Evolutionary conservation across 2,888 invertebrate genomes (phyloP).

Genomic region (Argyresthia goedartella): DNA sequence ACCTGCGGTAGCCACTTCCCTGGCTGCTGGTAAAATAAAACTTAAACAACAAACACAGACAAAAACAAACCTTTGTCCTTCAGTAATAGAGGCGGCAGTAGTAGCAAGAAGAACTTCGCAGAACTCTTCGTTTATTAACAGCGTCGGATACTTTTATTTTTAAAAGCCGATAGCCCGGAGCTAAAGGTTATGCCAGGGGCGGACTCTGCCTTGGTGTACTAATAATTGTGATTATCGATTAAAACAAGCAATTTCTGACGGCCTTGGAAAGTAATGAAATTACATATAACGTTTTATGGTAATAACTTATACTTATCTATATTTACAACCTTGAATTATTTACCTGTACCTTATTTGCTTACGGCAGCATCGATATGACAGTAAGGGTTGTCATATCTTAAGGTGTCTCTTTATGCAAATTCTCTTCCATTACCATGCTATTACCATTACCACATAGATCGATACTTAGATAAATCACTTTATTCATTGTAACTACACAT

Average conservation of each 20-base stretch:
- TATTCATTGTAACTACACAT: not conserved
- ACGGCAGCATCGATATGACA: too few relatives aligned
- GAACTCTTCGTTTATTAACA: conserved; percentile 41
- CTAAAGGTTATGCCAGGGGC: conserved; percentile 61
- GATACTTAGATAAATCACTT: not conserved
- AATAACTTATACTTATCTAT: too few relatives aligned
- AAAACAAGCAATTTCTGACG: not conserved
- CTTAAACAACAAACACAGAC: not conserved
- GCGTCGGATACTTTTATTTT: conserved; percentile 52
- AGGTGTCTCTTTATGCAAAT: too few relatives aligned
- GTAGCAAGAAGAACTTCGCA: not conserved
- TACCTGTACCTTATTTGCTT: too few relatives aligned
- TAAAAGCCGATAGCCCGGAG: conserved; percentile 59
- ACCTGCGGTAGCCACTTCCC: conserved; percentile 43
- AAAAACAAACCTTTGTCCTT: too few relatives aligned
- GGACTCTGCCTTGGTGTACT: conserved; percentile 21
- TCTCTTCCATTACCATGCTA: too few relatives aligned
- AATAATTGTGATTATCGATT: not conserved
- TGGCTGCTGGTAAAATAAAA: not conserved
- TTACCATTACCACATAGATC: not conserved
- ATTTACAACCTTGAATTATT: too few relatives aligned
- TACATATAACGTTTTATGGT: too few relatives aligned
- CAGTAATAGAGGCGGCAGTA: not conserved
- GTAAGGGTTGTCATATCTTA: too few relatives aligned
- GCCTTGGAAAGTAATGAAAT: too few relatives aligned